These are phyloP conservation scores for Cariama cristata DNA, from an alignment of 2,113 vertebrate genomes.

Conservation along the genomic window DNA sequence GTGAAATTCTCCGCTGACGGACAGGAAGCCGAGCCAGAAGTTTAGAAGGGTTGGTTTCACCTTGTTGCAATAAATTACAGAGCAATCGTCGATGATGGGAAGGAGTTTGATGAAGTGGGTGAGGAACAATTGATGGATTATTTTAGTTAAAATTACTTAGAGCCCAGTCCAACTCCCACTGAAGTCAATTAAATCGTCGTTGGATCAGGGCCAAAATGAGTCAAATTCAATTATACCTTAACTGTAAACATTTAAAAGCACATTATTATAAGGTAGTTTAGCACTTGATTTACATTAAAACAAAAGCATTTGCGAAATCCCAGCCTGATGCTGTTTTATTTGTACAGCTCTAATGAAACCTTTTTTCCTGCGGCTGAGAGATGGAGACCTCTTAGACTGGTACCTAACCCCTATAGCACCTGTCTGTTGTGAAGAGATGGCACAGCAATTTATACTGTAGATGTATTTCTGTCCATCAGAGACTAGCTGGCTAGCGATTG, in stretches of 20 bases:
- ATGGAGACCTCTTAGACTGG: not conserved
- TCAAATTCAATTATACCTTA: slow-evolving; percentile 58
- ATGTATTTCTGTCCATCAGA: not conserved
- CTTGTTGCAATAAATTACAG: slow-evolving; percentile 9
- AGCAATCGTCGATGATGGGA: not conserved
- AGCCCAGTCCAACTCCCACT: slow-evolving; percentile 55
- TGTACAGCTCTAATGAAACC: not conserved
- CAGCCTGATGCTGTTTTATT: not conserved
- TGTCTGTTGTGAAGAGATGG: not conserved
- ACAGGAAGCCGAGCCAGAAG: not conserved
- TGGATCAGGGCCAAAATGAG: slow-evolving; percentile 40
- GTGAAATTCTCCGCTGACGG: not conserved
- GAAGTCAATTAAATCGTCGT: slow-evolving; percentile 42
- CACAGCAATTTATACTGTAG: not conserved
- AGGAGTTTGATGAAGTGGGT: slow-evolving; percentile 30
- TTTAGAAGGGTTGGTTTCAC: slow-evolving; percentile 1
- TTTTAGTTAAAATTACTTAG: slow-evolving; percentile 50
- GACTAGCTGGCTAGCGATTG: not conserved
- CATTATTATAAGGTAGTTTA: slow-evolving; percentile 12
- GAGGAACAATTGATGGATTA: slow-evolving; percentile 62
- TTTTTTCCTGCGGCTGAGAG: not conserved
- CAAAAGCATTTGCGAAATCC: not conserved
- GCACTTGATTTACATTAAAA: not conserved
- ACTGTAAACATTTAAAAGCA: slow-evolving; percentile 43
- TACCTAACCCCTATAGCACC: not conserved